These are phyloP conservation scores for Caiman crocodilus DNA, from an alignment of 2,797 vertebrate species.

Conservation along the genomic window DNA sequence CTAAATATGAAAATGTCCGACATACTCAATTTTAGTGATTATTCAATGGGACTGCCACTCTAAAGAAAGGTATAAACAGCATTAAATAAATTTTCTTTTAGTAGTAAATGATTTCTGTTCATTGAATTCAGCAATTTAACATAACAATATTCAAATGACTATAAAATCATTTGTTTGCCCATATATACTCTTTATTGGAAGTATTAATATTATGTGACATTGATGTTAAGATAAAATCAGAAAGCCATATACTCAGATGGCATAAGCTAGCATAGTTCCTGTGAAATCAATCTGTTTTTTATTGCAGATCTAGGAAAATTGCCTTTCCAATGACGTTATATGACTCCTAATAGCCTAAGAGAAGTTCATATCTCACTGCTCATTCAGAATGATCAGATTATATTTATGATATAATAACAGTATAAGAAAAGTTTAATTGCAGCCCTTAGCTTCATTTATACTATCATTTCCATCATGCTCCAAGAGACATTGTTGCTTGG, in stretches of 20 bases:
- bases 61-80: not conserved
- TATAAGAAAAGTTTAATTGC: not conserved
- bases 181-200: not conserved
- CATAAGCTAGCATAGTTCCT: not conserved
- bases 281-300: not conserved
- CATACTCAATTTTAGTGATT: not conserved
- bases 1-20: not conserved
- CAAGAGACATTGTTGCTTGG: too few species aligned
- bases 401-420: not conserved
- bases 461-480: not conserved
- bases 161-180: not conserved
- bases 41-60: not conserved
- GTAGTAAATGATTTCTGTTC: not conserved
- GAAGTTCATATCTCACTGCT: constrained; percentile 2
- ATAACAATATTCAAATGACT: not conserved
- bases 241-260: not conserved
- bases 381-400: not conserved
- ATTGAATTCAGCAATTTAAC: not conserved
- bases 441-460: not conserved
- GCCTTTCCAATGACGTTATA: not conserved
- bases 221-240: not conserved
- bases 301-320: constrained; percentile 2
- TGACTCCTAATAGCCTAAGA: not conserved
- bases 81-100: not conserved
- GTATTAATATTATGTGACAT: not conserved